These are phyloP conservation scores for Aegithalos caudatus DNA, from an alignment of 2,113 vertebrate species.

Conservation along the genomic window DNA sequence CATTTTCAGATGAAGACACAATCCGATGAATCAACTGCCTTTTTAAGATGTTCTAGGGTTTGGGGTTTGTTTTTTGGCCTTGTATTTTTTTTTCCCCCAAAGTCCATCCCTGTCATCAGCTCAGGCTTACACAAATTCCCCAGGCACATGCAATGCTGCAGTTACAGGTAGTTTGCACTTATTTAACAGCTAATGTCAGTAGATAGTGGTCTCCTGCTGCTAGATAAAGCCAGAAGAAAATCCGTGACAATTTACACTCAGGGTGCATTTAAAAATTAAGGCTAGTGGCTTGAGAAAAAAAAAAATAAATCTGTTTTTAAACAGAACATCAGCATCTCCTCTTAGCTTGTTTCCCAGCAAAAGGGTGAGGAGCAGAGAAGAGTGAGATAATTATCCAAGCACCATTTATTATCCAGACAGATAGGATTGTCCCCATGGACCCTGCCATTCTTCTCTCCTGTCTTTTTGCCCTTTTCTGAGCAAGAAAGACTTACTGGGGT, in stretches of 20 bases:
- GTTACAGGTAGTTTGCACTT: slow-evolving; percentile 32
- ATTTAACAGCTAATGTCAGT: slow-evolving; percentile 3
- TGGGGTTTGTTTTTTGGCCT: too few species aligned
- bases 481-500: fast-evolving
- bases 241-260: neutral
- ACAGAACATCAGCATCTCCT: neutral
- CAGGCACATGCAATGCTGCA: neutral
- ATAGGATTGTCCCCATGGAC: neutral
- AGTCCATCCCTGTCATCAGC: neutral
- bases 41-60: neutral
- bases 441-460: neutral
- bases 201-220: neutral
- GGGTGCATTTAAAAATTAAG: neutral
- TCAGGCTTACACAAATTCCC: neutral
- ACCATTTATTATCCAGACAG: neutral
- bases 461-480: neutral
- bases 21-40: neutral
- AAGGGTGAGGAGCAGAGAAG: neutral
- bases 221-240: neutral
- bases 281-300: neutral
- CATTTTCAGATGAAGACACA: neutral
- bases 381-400: neutral
- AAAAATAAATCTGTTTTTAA: neutral
- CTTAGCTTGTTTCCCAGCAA: neutral
- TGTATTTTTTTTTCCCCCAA: neutral